phyloP scores from a whole-genome alignment of 1,140 invertebrate species.

The Globodera ellingtonae region DNA sequence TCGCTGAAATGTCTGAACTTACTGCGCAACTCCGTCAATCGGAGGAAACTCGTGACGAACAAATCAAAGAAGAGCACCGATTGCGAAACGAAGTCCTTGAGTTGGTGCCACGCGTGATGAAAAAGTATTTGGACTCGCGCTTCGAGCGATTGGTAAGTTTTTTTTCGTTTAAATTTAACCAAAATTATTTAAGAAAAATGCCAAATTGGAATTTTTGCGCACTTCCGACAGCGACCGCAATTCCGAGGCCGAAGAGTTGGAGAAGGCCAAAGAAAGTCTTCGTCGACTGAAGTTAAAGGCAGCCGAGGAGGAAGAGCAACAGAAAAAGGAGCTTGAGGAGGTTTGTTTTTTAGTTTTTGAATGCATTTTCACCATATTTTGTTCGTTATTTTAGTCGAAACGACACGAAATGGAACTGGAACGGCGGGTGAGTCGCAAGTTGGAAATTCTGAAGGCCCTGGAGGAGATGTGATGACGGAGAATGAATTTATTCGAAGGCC shows the following conservation, averaged over 20 bases:
- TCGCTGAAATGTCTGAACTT: not conserved
- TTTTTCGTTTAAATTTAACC: not conserved
- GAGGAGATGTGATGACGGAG: not conserved
- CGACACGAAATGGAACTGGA: not conserved
- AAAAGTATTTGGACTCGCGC: not conserved
- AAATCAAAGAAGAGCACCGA: not conserved
- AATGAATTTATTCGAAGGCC: too few relatives aligned
- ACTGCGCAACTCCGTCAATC: not conserved
- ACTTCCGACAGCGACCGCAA: not conserved
- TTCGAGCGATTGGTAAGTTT: not conserved
- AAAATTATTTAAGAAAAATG: not conserved
- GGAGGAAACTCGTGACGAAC: not conserved
- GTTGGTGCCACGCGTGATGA: not conserved
- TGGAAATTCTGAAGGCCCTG: not conserved
- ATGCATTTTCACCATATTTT: too few relatives aligned
- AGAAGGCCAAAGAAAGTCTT: not conserved
- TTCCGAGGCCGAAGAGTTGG: not conserved
- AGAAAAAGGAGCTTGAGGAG: not conserved
- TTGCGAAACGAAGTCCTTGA: not conserved
- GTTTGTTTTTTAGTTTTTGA: too few relatives aligned
- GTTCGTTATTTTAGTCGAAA: too few relatives aligned
- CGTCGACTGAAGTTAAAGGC: not conserved
- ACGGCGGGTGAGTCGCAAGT: not conserved
- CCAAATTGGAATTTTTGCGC: not conserved
- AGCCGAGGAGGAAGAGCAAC: not conserved